These are phyloP conservation scores for Rhizomys pruinosus DNA, from an alignment of 2,113 vertebrate genomes.

Conservation along the genomic window DNA sequence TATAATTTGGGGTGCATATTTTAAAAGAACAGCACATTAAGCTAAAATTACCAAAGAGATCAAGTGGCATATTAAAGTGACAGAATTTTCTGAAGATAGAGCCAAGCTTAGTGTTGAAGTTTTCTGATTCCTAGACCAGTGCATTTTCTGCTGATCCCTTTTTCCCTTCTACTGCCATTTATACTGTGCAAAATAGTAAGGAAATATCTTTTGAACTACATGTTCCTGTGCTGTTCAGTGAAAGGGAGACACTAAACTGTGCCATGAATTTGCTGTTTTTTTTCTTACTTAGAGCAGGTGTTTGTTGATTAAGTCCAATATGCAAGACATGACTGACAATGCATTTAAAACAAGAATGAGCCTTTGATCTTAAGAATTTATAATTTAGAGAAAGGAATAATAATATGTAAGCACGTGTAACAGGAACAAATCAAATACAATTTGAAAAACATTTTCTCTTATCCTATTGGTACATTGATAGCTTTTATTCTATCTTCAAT, in stretches of 20 bases:
- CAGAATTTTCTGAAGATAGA: constrained; percentile 58
- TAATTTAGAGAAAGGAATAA: constrained; percentile 34
- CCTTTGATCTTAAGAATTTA: neutral
- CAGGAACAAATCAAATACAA: constrained; percentile 14
- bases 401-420: neutral
- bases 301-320: neutral
- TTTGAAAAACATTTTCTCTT: neutral
- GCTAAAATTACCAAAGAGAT: constrained; percentile 15
- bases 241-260: constrained; percentile 2
- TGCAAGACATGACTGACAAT: neutral
- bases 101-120: constrained; percentile 28
- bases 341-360: neutral
- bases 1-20: no score
- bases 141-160: neutral
- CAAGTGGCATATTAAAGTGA: constrained; percentile 51
- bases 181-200: constrained; percentile 4
- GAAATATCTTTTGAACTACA: constrained; percentile 40
- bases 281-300: neutral
- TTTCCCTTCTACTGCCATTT: neutral
- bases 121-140: constrained; percentile 39
- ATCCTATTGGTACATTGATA: neutral
- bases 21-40: neutral
- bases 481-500: neutral
- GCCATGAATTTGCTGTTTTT: constrained; percentile 6
- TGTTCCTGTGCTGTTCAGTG: neutral